These are phyloP conservation scores for Helicoverpa armigera DNA, from an alignment of 1,140 invertebrate genomes.

Conservation along the genomic window DNA sequence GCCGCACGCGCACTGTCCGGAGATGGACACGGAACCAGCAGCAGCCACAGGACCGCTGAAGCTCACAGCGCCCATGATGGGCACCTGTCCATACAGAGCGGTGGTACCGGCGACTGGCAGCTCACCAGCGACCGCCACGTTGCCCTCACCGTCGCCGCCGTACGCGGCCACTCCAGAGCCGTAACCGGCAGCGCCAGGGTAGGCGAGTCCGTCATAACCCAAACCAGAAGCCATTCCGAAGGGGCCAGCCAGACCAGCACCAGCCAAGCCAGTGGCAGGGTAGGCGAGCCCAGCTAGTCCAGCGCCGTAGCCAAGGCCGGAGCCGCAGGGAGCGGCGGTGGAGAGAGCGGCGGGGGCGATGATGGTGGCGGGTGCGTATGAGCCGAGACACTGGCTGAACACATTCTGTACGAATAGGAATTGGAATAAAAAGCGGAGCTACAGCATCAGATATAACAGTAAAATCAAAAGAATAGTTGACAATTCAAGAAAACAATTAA, in stretches of 20 bases:
- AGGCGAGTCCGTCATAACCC: too few relatives aligned
- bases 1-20: neutral
- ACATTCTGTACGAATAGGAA: neutral
- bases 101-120: constrained; percentile 13
- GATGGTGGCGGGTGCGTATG: neutral
- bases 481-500: neutral
- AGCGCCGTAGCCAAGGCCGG: neutral
- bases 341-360: neutral
- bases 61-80: neutral
- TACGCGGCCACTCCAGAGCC: too few relatives aligned
- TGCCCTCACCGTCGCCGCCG: neutral
- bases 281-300: neutral
- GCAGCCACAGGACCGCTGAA: neutral
- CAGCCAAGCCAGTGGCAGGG: neutral
- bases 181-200: too few relatives aligned
- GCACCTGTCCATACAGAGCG: neutral
- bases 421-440: too few relatives aligned
- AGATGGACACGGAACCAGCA: neutral
- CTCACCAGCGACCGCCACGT: constrained; percentile 19
- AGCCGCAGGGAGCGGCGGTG: neutral
- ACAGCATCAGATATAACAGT: too few relatives aligned
- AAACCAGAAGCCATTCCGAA: too few relatives aligned
- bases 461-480: too few relatives aligned
- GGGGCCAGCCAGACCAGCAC: too few relatives aligned
- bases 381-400: neutral